Evolutionary conservation across 2,113 vertebrate genomes (phyloP).

Genomic region (Periophthalmus modestus): DNA sequence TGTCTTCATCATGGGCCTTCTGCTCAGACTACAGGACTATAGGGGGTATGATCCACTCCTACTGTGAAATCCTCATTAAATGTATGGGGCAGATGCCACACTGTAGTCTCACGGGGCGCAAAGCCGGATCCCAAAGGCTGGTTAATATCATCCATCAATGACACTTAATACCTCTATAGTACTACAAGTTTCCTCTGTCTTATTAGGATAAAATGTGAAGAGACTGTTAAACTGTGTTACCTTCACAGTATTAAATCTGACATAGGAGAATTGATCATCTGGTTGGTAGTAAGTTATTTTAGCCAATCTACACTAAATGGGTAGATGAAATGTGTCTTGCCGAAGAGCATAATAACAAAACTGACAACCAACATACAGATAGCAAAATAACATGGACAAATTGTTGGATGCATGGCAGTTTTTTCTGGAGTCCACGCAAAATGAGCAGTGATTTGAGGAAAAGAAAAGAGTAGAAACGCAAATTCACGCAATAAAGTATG

Average conservation of each 20-base stretch:
- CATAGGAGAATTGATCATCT: too few relatives aligned
- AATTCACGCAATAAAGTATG: too few relatives aligned
- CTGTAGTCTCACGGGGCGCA: conserved; percentile 31
- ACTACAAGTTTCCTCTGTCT: not conserved
- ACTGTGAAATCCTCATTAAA: conserved; percentile 63
- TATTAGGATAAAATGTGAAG: conserved; percentile 2
- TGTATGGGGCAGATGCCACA: conserved; percentile 42
- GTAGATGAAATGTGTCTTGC: too few relatives aligned
- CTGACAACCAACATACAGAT: too few relatives aligned
- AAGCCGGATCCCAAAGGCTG: conserved; percentile 47
- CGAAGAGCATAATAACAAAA: too few relatives aligned
- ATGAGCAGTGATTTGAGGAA: too few relatives aligned
- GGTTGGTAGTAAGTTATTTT: too few relatives aligned
- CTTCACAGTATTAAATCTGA: not conserved
- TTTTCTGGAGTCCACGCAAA: too few relatives aligned
- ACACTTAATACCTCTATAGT: conserved; percentile 25
- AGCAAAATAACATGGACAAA: too few relatives aligned
- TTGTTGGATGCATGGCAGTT: too few relatives aligned
- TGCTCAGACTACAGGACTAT: conserved; percentile 31
- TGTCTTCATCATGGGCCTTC: conserved; percentile 65
- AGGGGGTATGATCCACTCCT: conserved; percentile 32
- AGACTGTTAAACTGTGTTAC: not conserved
- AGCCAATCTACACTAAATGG: too few relatives aligned
- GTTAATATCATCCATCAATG: conserved; percentile 53
- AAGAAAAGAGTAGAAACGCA: too few relatives aligned